Conservation (phyloP, 1,140 invertebrate genomes). For the Gonatopus flavifemur region DNA sequence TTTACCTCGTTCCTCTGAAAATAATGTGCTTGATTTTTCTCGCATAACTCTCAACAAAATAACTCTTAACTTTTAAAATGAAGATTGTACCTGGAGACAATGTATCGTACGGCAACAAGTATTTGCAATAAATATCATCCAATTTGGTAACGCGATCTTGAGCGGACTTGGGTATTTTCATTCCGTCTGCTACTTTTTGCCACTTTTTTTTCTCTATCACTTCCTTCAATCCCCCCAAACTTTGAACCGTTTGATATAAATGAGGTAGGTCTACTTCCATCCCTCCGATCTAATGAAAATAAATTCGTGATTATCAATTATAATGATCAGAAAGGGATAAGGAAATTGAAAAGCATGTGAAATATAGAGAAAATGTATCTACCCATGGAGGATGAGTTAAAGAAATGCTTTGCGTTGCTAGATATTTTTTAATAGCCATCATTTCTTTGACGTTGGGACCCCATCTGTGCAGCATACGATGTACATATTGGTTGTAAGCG, state of each 20-base stretch:
- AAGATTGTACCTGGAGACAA: slow-evolving; percentile 66
- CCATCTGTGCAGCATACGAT: slow-evolving; percentile 87
- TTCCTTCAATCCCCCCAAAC: slow-evolving; percentile 82
- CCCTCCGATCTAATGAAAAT: slow-evolving; percentile 71
- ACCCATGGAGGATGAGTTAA: slow-evolving; percentile 77
- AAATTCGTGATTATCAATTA: slow-evolving; percentile 4
- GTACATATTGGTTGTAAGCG: slow-evolving; percentile 88
- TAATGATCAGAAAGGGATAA: neutral
- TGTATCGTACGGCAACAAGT: slow-evolving; percentile 87
- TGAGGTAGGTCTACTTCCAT: slow-evolving; percentile 88
- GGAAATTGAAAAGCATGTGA: slow-evolving; percentile 7
- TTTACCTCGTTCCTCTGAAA: slow-evolving; percentile 70
- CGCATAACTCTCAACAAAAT: slow-evolving; percentile 12
- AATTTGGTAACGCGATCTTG: slow-evolving; percentile 84
- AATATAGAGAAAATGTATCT: slow-evolving; percentile 27
- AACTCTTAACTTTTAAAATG: slow-evolving; percentile 5
- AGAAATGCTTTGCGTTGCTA: slow-evolving; percentile 76
- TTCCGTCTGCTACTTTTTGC: slow-evolving; percentile 83
- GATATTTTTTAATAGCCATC: slow-evolving; percentile 82
- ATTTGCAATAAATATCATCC: slow-evolving; percentile 92
- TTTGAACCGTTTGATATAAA: slow-evolving; percentile 83
- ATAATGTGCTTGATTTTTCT: slow-evolving; percentile 20
- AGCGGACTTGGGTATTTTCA: slow-evolving; percentile 82
- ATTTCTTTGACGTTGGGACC: slow-evolving; percentile 85
- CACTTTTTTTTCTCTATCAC: slow-evolving; percentile 91